Evolutionary conservation across 2,797 vertebrate genomes (phyloP).

Genomic region (Gorsachius magnificus): DNA sequence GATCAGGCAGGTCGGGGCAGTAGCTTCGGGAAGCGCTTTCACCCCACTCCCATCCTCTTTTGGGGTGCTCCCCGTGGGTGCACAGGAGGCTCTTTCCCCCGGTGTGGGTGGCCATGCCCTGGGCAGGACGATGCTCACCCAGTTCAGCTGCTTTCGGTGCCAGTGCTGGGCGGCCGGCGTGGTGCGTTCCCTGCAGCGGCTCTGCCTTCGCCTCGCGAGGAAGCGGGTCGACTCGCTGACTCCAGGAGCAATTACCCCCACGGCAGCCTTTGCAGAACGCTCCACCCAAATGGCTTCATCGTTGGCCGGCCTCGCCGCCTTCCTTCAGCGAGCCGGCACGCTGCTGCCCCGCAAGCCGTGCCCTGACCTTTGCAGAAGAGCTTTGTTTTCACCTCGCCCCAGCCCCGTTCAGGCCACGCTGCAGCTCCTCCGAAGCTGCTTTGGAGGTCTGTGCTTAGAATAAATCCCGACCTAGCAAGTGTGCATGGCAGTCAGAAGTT

Average conservation of each 20-base stretch:
- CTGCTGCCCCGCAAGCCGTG: neutral
- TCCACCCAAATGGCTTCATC: neutral
- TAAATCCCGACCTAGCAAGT: neutral
- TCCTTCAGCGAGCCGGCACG: neutral
- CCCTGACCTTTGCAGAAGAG: neutral
- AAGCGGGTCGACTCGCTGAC: neutral
- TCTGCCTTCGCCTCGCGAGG: neutral
- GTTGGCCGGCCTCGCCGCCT: neutral
- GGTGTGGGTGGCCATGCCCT: neutral
- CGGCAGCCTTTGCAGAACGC: too few species aligned
- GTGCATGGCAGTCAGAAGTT: fast-evolving
- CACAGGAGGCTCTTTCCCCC: neutral
- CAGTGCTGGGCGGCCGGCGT: neutral
- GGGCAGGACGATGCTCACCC: neutral
- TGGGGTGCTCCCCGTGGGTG: fast-evolving
- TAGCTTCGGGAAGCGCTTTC: neutral
- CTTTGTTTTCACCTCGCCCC: neutral
- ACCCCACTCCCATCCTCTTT: neutral
- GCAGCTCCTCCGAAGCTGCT: neutral
- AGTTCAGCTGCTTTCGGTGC: neutral
- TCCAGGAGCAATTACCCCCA: neutral
- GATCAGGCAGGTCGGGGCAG: neutral
- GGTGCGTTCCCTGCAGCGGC: neutral
- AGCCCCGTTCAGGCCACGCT: neutral
- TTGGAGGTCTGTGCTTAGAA: neutral